These are phyloP conservation scores for Cisticola juncidis DNA, from an alignment of 2,113 vertebrate species.

Conservation along the genomic window DNA sequence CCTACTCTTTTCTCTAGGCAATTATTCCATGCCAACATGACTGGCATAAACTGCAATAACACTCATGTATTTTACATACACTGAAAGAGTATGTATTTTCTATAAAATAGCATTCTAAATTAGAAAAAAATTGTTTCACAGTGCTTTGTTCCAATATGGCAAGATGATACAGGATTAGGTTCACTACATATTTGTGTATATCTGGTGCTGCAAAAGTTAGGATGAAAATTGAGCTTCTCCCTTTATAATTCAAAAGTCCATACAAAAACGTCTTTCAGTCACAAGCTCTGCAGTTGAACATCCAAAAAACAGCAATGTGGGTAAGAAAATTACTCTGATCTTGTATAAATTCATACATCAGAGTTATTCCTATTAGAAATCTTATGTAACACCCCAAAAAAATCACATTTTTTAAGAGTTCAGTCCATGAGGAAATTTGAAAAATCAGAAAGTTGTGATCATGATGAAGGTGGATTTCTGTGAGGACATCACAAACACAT, in stretches of 20 bases:
- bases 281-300: not conserved
- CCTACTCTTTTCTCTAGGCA: not conserved
- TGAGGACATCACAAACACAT: constrained; percentile 7
- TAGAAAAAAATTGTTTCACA: not conserved
- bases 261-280: not conserved
- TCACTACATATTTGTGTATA: not conserved
- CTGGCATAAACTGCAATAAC: not conserved
- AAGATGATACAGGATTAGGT: not conserved
- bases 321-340: not conserved
- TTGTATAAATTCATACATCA: not conserved
- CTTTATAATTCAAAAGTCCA: not conserved
- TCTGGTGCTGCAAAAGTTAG: not conserved
- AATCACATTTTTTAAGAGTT: not conserved
- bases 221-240: not conserved
- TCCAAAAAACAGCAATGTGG: not conserved
- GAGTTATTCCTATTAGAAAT: constrained; percentile 31
- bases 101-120: not conserved
- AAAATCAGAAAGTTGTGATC: constrained; percentile 24
- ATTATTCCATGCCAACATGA: not conserved
- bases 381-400: not conserved
- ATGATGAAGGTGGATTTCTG: not conserved
- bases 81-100: not conserved
- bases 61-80: not conserved
- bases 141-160: not conserved
- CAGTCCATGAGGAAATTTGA: constrained; percentile 9